Evolutionary conservation across 2,113 vertebrate genomes (phyloP), one percentile per base, ranked within the genome.

Genomic region (Daboia siamensis): DNA sequence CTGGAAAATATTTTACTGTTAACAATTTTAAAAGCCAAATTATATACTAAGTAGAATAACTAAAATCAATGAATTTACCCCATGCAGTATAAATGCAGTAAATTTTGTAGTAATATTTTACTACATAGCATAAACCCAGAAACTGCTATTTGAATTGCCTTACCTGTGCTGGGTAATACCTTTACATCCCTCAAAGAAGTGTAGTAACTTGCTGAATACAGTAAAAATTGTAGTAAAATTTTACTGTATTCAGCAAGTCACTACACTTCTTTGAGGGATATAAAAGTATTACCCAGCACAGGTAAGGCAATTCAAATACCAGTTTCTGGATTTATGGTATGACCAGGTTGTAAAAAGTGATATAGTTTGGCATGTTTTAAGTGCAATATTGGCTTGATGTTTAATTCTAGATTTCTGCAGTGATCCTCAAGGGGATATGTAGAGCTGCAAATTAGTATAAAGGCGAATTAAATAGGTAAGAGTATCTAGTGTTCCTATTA

Each of bases 371-470:
- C 13, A 0, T 23, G 87, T 46, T 74, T 44, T 4, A 24, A n/a
- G 1, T 61, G 48, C 48, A 52, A 1, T 56, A 57, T 17, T 86
- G 86, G 91, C 90, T 4, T 12, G 33, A 56, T 90, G 3, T 54
- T 93, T 17, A 93, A 0, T 93, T 94, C 86, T 15, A 1, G 0
- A 6, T 92, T 26, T 44, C 85, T 55, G 8, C 2, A 69, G 0
- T 57, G 0, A 92, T 93, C 96, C 87, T 88, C 13, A 33, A 90
- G 87, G 24, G 4, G 9, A 87, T 9, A 44, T 86, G 20, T 39
- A 86, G 9, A 92, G 46, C 55, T 54, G 46, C 90, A 86, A 86
- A 92, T 92, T 90, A 90, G 55, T 92, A 61, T 56, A 92, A 90
- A 92, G 39, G 55, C 80, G 92, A 56, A 90, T 92, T 92, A 61